These are phyloP conservation scores for Chaunax sp. DNA, from an alignment of 2,797 vertebrate species.

Conservation along the genomic window DNA sequence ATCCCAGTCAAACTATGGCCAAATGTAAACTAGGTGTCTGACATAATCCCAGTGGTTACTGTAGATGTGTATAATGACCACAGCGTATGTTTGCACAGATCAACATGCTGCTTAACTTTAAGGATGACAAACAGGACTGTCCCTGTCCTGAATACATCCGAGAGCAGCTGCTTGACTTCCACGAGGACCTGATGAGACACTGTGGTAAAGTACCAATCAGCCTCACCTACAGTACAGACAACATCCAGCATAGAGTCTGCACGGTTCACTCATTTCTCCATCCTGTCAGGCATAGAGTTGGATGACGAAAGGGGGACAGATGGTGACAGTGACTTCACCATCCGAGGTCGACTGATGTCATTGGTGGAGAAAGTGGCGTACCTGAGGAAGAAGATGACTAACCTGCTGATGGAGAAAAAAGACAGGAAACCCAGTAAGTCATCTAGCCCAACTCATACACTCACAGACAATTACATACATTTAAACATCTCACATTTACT, in stretches of 20 bases:
- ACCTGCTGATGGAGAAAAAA: slow-evolving; percentile 86
- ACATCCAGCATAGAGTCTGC: not conserved
- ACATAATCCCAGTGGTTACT: no score
- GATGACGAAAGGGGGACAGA: slow-evolving; percentile 89
- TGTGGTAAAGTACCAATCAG: slow-evolving; percentile 84
- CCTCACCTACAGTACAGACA: slow-evolving; percentile 4
- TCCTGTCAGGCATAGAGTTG: slow-evolving; percentile 88
- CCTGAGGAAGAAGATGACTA: slow-evolving; percentile 90
- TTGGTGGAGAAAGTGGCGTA: slow-evolving; percentile 93
- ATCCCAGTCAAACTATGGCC: not conserved
- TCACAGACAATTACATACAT: not conserved
- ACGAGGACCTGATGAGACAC: slow-evolving; percentile 95
- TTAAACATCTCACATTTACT: no score
- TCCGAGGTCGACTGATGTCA: slow-evolving; percentile 90
- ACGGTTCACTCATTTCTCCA: not conserved
- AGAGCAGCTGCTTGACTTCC: slow-evolving; percentile 93
- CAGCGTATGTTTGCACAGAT: slow-evolving; percentile 81
- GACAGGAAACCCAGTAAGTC: slow-evolving; percentile 89
- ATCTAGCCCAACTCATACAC: not conserved
- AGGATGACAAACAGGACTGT: slow-evolving; percentile 94
- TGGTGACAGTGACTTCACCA: slow-evolving; percentile 89
- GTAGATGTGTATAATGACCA: not conserved
- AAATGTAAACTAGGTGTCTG: no score
- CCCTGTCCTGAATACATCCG: slow-evolving; percentile 93
- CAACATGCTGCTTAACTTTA: slow-evolving; percentile 97